Base-by-base conservation (phyloP, 1,140 invertebrate species). In the Lucilia sericata region DNA sequence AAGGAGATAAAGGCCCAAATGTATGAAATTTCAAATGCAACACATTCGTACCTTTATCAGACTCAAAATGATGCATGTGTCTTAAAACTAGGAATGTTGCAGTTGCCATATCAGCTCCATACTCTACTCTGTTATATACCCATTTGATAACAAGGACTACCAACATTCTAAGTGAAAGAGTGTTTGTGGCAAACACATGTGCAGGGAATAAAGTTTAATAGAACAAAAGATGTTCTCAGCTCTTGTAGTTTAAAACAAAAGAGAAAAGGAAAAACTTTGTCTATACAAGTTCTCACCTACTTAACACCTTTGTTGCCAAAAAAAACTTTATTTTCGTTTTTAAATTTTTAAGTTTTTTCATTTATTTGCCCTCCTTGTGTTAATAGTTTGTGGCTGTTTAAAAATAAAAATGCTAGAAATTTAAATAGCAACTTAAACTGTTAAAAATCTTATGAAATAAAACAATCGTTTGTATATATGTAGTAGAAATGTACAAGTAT, bases 281-380 rank as follows among this genome's bases (percentile, higher is more conserved):
- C 82, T 70, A 65, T 65, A 19, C 34, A n/a, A 47, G 25, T 82
- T 74, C n/a, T 82, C 82, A 70, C 55, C 82, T 82, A 82, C 82
- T 82, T 82, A 82, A 82, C 82, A 82, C 82, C 82, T 82, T 65
- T 42, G 42, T 74, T 82, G 76, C 76, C 55, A 55, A 55, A 55
- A 2, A 42, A 75, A 75, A 75, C 10, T 30, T 75, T 36, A 36
- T 75, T 75, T 75, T 75, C 74, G 74, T n/a, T 75, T 75, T 75
- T 75, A 75, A 75, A 75, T 36, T 75, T 36, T 13, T 36, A 75
- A 25, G 74, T 30, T 30, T 36, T 42, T 42, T 42, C 42, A 42
- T 42, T 42, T 42, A 42, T 42, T 42, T 5, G 10, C 42, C 42
- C 42, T 42, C 42, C 42, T 10, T 42, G 42, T 42, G 10, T 42